Evolutionary conservation across 2,888 invertebrate species (phyloP).

Genomic region (Rhogogaster chlorosoma): DNA sequence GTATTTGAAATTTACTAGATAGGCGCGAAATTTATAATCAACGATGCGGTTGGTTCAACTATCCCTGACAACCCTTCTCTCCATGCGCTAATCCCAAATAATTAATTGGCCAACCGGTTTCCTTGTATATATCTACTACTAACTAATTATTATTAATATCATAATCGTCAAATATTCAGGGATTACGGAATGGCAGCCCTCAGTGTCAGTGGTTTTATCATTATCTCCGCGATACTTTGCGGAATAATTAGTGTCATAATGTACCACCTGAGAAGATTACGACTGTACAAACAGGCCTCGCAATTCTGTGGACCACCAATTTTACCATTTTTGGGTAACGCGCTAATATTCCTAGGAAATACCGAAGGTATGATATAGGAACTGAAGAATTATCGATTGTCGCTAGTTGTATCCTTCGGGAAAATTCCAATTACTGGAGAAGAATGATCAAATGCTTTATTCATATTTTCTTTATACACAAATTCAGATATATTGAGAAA

Average conservation of each 20-base stretch:
- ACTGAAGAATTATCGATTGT: background rate
- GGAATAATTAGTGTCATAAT: constrained; percentile 54
- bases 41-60: background rate
- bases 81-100: background rate
- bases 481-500: constrained; percentile 62
- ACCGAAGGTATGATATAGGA: constrained; percentile 58
- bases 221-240: constrained; percentile 50
- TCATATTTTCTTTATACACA: constrained; percentile 31
- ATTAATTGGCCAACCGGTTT: background rate
- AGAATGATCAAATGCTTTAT: background rate
- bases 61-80: background rate
- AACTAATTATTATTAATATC: background rate
- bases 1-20: background rate
- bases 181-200: constrained; percentile 44
- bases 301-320: constrained; percentile 62
- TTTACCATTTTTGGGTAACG: constrained; percentile 64
- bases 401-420: background rate
- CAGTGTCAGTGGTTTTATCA: constrained; percentile 40
- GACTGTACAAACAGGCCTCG: constrained; percentile 57
- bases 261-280: constrained; percentile 55
- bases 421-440: background rate
- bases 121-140: background rate
- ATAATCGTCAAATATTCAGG: background rate
- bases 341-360: constrained; percentile 62
- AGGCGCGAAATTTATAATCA: background rate